Evolutionary conservation across 1,140 invertebrate genomes (phyloP).

Genomic region (Aleiodes sp.): DNA sequence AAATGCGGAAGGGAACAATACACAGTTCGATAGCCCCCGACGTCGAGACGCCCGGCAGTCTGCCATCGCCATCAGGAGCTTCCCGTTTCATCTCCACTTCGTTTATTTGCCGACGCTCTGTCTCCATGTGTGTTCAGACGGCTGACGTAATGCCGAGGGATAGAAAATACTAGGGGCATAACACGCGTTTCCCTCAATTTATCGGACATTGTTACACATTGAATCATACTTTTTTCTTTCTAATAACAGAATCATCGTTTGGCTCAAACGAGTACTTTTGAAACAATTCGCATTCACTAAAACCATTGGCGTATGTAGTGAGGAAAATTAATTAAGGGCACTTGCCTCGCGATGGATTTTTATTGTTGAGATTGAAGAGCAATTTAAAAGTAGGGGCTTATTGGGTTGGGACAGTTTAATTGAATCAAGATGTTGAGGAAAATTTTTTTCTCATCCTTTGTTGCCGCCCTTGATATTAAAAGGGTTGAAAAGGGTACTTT

Average conservation of each 20-base stretch:
- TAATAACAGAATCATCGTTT: too few species aligned
- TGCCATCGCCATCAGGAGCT: constrained; percentile 50
- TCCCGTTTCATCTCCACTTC: constrained; percentile 40
- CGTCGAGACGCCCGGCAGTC: constrained; percentile 62
- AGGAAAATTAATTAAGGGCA: too few species aligned
- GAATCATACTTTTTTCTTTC: constrained; percentile 1
- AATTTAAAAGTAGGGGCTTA: not conserved
- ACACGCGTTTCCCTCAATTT: not conserved
- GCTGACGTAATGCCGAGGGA: constrained; percentile 26
- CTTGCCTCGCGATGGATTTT: too few species aligned
- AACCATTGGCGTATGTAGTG: too few species aligned
- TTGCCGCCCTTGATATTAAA: constrained; percentile 4
- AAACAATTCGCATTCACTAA: too few species aligned
- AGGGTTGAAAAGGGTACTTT: not conserved
- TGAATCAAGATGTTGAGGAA: not conserved
- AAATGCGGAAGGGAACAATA: constrained; percentile 31
- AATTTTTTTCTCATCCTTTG: not conserved
- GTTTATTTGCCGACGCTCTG: constrained; percentile 8
- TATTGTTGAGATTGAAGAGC: not conserved
- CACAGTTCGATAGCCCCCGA: constrained; percentile 53
- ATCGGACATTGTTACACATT: constrained; percentile 12
- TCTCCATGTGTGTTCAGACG: constrained; percentile 27
- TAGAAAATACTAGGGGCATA: constrained; percentile 7
- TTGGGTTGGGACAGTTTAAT: not conserved
- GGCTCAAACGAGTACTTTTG: too few species aligned